Evolutionary conservation across 2,888 invertebrate species (phyloP).

Genomic region (Tetheella fluctuosa): DNA sequence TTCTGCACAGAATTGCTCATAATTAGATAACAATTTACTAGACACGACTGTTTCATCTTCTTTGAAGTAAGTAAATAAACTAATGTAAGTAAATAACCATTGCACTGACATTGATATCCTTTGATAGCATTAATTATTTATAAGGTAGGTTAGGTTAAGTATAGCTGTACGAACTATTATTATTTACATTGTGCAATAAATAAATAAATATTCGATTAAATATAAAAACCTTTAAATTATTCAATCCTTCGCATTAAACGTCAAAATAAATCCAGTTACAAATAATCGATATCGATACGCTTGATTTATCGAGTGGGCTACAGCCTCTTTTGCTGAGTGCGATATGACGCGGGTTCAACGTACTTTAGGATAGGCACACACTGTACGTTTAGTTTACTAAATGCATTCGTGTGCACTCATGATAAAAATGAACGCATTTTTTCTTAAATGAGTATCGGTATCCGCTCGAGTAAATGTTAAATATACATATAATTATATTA

Average conservation of each 20-base stretch:
- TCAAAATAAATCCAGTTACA: background rate
- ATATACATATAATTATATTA: background rate
- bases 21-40: constrained; percentile 13
- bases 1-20: constrained; percentile 11
- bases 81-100: constrained; percentile 6
- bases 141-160: no score
- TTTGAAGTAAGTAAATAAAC: background rate
- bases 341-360: constrained; percentile 71
- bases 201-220: background rate
- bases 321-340: constrained; percentile 53
- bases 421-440: constrained; percentile 42
- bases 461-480: constrained; percentile 14
- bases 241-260: background rate
- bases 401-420: constrained; percentile 49
- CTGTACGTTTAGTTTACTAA: constrained; percentile 55
- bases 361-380: constrained; percentile 44
- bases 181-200: no score
- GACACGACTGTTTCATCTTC: constrained; percentile 10
- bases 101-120: constrained; percentile 8
- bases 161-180: no score
- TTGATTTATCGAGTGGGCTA: constrained; percentile 39
- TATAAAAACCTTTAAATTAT: background rate
- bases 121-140: background rate
- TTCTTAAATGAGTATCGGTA: constrained; percentile 15
- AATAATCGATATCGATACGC: constrained; percentile 44